These are phyloP conservation scores for Craseonycteris thonglongyai DNA, from an alignment of 2,113 vertebrate species.

Conservation along the genomic window DNA sequence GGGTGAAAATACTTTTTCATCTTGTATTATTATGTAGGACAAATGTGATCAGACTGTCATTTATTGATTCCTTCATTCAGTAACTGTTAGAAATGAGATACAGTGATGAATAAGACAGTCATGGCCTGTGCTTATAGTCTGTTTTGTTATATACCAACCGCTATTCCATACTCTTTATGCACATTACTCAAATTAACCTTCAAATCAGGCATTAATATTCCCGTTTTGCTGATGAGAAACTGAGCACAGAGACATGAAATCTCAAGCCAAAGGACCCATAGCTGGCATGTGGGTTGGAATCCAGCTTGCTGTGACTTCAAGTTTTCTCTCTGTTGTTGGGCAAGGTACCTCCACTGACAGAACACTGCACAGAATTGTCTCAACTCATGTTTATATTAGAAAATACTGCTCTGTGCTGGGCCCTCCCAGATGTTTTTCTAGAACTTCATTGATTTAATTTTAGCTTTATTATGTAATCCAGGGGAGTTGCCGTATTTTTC, in stretches of 20 bases:
- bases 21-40: neutral
- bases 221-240: neutral
- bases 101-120: neutral
- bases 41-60: neutral
- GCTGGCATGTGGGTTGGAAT: neutral
- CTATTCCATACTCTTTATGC: neutral
- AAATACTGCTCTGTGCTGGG: neutral
- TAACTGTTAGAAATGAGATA: neutral
- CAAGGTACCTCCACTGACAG: neutral
- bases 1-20: neutral
- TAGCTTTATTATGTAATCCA: neutral
- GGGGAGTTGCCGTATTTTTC: too few relatives aligned
- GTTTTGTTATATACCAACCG: neutral
- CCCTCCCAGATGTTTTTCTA: neutral
- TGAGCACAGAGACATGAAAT: neutral
- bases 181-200: neutral
- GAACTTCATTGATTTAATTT: neutral
- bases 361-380: neutral
- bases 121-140: too few relatives aligned
- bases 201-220: neutral
- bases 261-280: neutral
- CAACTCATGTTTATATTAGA: neutral
- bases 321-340: neutral
- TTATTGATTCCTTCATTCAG: neutral
- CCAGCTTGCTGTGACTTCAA: neutral